Conservation (phyloP, 2,797 vertebrate genomes). For the Buceros bicornis region DNA sequence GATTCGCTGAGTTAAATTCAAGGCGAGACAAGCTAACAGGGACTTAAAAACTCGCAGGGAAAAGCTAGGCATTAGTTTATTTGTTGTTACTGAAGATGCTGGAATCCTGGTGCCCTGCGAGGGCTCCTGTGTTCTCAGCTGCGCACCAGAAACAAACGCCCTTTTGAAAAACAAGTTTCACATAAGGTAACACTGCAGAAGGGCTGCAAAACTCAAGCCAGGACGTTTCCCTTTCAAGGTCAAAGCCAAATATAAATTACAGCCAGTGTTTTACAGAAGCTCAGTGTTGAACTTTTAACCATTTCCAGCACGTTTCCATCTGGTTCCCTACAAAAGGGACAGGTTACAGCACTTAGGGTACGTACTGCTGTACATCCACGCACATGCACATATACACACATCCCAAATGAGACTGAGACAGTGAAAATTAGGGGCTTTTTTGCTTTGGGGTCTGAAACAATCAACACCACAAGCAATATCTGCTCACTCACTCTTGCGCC, state of each 20-base stretch:
- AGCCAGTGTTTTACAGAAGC: background rate
- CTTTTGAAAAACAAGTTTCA: conserved; percentile 18
- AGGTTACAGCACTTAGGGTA: accelerated
- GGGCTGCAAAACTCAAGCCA: background rate
- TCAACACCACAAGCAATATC: too few species aligned
- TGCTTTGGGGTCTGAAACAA: background rate
- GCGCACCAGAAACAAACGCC: background rate
- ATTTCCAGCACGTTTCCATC: background rate
- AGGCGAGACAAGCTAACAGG: background rate
- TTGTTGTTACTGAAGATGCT: conserved; percentile 34
- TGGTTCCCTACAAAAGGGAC: background rate
- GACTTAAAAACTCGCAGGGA: accelerated
- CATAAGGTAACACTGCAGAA: background rate
- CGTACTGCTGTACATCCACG: accelerated
- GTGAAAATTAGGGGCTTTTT: background rate
- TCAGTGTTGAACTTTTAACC: background rate
- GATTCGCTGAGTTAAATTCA: background rate
- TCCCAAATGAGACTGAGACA: accelerated
- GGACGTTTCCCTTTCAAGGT: background rate
- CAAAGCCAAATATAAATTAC: background rate
- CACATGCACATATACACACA: accelerated
- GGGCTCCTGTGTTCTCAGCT: conserved; percentile 43
- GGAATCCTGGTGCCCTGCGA: background rate
- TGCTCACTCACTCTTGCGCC: background rate
- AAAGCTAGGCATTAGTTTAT: background rate